Evolutionary conservation across 2,888 invertebrate genomes (phyloP).

Genomic region (Aricia artaxerxes): DNA sequence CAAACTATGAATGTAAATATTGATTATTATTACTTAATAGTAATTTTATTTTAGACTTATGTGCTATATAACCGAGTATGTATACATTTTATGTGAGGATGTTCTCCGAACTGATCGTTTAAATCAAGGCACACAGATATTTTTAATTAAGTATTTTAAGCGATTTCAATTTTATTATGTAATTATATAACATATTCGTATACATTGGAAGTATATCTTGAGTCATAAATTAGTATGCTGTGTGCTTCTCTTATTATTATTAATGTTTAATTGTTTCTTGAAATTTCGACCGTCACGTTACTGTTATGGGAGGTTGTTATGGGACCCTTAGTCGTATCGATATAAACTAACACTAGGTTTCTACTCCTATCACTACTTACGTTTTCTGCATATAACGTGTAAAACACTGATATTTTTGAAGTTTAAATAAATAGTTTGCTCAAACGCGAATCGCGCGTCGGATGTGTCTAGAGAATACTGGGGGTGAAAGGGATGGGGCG

Average conservation of each 20-base stretch:
- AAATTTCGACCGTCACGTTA: slow-evolving; percentile 35
- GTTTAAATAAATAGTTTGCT: slow-evolving; percentile 55
- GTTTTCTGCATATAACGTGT: slow-evolving; percentile 40
- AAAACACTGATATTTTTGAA: slow-evolving; percentile 50
- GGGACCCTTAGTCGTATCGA: slow-evolving; percentile 33
- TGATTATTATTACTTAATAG: slow-evolving; percentile 73
- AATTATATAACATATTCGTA: slow-evolving; percentile 41
- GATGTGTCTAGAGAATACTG: slow-evolving; percentile 47
- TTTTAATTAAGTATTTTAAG: slow-evolving; percentile 59
- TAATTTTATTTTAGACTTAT: slow-evolving; percentile 75
- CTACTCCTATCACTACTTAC: slow-evolving; percentile 33
- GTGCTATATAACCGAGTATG: slow-evolving; percentile 72
- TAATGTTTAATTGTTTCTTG: slow-evolving; percentile 46
- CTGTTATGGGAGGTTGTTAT: slow-evolving; percentile 28
- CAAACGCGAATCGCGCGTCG: slow-evolving; percentile 47
- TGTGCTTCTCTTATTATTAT: slow-evolving; percentile 48
- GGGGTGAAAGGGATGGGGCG: slow-evolving; percentile 61
- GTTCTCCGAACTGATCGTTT: slow-evolving; percentile 37
- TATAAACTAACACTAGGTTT: slow-evolving; percentile 30
- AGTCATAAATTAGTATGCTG: slow-evolving; percentile 52
- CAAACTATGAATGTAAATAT: slow-evolving; percentile 68
- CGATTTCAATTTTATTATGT: slow-evolving; percentile 60
- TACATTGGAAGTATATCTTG: slow-evolving; percentile 47
- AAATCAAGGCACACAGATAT: slow-evolving; percentile 52
- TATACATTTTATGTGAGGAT: slow-evolving; percentile 49